Evolutionary conservation across 2,797 vertebrate genomes (phyloP), one percentile per base, ranked within the genome.

Genomic region (Mormyrus proboscirostris): DNA sequence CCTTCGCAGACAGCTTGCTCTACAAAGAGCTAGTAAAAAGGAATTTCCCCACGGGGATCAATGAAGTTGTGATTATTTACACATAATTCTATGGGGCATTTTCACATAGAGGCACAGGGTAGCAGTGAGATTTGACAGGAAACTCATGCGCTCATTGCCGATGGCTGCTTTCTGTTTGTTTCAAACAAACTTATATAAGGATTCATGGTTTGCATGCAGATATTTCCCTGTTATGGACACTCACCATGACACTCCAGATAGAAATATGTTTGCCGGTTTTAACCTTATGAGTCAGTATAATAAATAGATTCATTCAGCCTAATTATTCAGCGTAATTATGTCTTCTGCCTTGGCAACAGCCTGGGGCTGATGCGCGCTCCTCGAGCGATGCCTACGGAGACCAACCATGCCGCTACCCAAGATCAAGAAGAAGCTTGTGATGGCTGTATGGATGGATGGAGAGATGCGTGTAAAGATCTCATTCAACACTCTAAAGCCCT

Each of bases 241-340:
- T 73, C 33, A 38, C 69, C 69, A 4, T 38, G 29, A 44, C 44
- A n/a, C 79, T 83, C 44, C 8, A n/a, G 19, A 44, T n/a, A 44
- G 44, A 83, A 83, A 83, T 83, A 49, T 83, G 79, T 47, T 44
- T 83, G 79, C 33, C 19, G 33, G 3, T 76, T 76, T 83, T 83
- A 83, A 83, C 38, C 38, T 83, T n/a, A 83, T 83, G 38, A 83
- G 41, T 83, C 79, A 83, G 38, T 83, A 4, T 49, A 83, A 83
- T 83, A 83, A 83, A 83, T 44, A 83, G 79, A 83, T 83, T 22
- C 79, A 8, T 83, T 22, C 79, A 83, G 79, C n/a, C 41, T 83
- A 83, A 83, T 44, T 83, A 83, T 83, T 83, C 79, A 49, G 19
- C 14, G n/a, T 83, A 83, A 83, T 83, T 83, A 83, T 83, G 44